Evolutionary conservation across 2,888 invertebrate genomes (phyloP), one percentile per base, ranked within the genome.

Genomic region (Boloria selene): DNA sequence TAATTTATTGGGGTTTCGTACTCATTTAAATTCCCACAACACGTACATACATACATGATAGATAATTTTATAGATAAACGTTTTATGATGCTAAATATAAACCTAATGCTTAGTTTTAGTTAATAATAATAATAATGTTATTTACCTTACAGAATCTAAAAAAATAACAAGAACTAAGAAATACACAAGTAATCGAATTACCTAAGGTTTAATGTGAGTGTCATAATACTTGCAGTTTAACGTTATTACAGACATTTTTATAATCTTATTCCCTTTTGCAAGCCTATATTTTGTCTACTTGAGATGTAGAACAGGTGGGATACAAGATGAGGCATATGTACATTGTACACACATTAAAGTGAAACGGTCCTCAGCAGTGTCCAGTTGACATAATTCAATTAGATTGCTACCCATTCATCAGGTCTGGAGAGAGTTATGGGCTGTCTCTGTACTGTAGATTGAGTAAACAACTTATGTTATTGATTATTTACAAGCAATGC

Each of bases 341-440:
- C 31, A 38, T 10, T 7, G 44, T 56, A 44, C 17, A 38, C 44
- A 56, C 42, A 51, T 44, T 18, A 49, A 56, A 67, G 64, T 58
- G 59, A 67, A 64, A 61, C 54, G 55, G 56, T 69, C 50, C 59
- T 42, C 53, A 54, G 50, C 50, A 13, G 45, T 61, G 63, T 67
- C 69, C 72, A 73, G 65, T 68, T 74, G 66, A 68, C 69, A 74
- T 75, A 72, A 75, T 74, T 75, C 74, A 75, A 74, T 75, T 73
- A 74, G 65, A 75, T 74, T 72, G 74, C 70, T 61, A 65, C 61
- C 70, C 67, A 73, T 75, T 72, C 69, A 70, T 74, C 72, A 72
- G 67, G 60, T 61, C 65, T 49, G 45, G 59, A 54, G 55, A 67
- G 63, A 61, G 68, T 68, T 62, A 65, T 68, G 61, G 56, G 26